Evolutionary conservation across 2,888 invertebrate species (phyloP), one percentile per base, ranked within the genome.

Genomic region (Unio delphinus): DNA sequence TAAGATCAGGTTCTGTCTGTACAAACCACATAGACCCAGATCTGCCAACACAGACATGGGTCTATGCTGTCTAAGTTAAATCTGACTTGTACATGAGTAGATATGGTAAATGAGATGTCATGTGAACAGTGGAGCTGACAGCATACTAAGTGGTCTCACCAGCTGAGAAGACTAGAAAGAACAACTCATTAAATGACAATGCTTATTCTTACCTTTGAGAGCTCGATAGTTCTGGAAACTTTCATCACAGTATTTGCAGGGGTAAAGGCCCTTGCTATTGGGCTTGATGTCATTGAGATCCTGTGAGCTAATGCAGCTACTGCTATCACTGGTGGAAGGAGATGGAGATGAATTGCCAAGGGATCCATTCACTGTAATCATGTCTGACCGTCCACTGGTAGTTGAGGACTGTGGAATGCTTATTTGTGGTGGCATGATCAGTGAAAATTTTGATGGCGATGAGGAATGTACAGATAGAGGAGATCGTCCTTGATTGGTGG

Each of bases 141-240:
- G 45, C 0, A 15, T 45, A 45, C 45, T 45, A 45, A 45, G 45
- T 45, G 45, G 15, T 45, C 45, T 45, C 45, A 45, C 3, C 3
- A 4, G 45, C 45, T 45, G 45, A 45, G 45, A 45, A 45, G 3
- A 45, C 45, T 45, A 15, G 1, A 45, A 15, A 3, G 45, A 45
- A 45, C 45, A 45, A 45, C 15, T 45, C 45, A 45, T 45, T 45
- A 45, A 45, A 3, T 45, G 45, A 45, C 45, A 45, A 45, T 45
- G 15, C 15, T 45, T 45, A 45, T 45, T 74, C 78, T 80, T 74
- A 87, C 97, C 96, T 89, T 97, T 97, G 34, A 97, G 91, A 1
- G 96, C 96, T 65, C 96, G 92, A 57, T 96, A 91, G 87, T 96
- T 97, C 1, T 96, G 95, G 87, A 96, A 97, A 54, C 95, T 93